These are phyloP conservation scores for Hydrotaea cyrtoneurina DNA, from an alignment of 2,888 invertebrate genomes.

Conservation along the genomic window DNA sequence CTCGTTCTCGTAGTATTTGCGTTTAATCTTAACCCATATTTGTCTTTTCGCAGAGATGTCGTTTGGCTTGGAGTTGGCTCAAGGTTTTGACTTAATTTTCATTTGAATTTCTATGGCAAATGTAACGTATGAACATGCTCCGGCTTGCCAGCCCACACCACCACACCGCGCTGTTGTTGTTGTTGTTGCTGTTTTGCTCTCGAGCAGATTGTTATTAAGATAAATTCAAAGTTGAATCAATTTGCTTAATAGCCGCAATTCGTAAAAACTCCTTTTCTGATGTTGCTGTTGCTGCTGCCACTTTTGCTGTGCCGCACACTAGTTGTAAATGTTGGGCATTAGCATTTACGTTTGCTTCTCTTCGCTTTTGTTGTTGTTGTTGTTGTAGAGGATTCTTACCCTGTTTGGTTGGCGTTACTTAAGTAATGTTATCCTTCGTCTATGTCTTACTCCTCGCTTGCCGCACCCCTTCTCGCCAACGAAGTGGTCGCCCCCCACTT, in stretches of 20 bases:
- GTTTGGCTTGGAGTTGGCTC: slow-evolving; percentile 13
- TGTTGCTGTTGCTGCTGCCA: slow-evolving; percentile 1
- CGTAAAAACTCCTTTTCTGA: slow-evolving; percentile 68
- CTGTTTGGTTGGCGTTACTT: slow-evolving; percentile 23
- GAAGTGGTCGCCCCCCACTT: not conserved
- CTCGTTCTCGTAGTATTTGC: slow-evolving; percentile 36
- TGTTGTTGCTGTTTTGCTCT: slow-evolving; percentile 62
- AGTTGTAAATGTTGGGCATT: slow-evolving; percentile 32
- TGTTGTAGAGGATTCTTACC: slow-evolving; percentile 13
- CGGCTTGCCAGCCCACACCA: not conserved
- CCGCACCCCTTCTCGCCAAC: not conserved
- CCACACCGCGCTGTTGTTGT: slow-evolving; percentile 34
- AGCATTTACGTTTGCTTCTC: slow-evolving; percentile 50
- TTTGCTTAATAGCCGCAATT: slow-evolving; percentile 80
- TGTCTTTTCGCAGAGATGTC: slow-evolving; percentile 35
- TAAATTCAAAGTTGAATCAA: slow-evolving; percentile 79
- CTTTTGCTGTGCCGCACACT: not conserved
- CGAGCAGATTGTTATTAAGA: slow-evolving; percentile 78
- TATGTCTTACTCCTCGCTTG: too few species aligned
- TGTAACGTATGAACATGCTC: slow-evolving; percentile 16
- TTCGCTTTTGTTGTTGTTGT: not conserved
- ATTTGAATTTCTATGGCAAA: slow-evolving; percentile 32
- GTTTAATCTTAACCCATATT: slow-evolving; percentile 54
- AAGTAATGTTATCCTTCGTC: slow-evolving; percentile 32
- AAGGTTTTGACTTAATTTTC: slow-evolving; percentile 39